Evolutionary conservation across 2,888 invertebrate genomes (phyloP).

Genomic region (Ectobius pallidus): DNA sequence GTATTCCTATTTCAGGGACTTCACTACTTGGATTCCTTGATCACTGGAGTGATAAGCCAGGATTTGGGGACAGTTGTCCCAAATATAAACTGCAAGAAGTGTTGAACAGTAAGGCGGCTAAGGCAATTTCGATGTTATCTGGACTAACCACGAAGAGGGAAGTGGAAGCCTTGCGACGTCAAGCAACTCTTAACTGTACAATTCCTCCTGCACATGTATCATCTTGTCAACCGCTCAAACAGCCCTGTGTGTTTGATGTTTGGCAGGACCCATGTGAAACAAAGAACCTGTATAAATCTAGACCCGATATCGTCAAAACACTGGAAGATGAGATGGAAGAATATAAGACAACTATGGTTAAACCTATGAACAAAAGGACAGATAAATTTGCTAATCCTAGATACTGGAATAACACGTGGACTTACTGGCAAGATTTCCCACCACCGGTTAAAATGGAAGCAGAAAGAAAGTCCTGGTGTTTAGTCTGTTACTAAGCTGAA

Average conservation of each 20-base stretch:
- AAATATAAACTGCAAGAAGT: neutral
- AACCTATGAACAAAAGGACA: constrained; percentile 9
- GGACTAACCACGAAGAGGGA: neutral
- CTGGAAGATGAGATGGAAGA: neutral
- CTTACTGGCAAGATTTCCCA: constrained; percentile 11
- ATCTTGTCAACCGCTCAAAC: constrained; percentile 51
- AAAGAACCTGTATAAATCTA: constrained; percentile 49
- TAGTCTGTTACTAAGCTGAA: no score
- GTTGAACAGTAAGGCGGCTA: constrained; percentile 12
- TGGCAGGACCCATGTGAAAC: constrained; percentile 59
- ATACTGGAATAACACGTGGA: constrained; percentile 24
- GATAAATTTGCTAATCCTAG: constrained; percentile 13
- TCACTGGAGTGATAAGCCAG: constrained; percentile 7
- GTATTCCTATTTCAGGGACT: neutral
- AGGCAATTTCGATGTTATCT: neutral
- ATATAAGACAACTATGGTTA: neutral
- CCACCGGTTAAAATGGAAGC: neutral
- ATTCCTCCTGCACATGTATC: neutral
- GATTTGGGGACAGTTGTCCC: neutral
- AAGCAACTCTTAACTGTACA: neutral
- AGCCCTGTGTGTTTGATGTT: constrained; percentile 58
- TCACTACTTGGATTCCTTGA: constrained; percentile 8
- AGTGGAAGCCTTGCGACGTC: neutral
- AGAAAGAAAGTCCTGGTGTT: no score
- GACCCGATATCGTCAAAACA: neutral